Evolutionary conservation across 2,888 invertebrate genomes (phyloP), one percentile per base, ranked within the genome.

Genomic region (Xestia rhomboidea): DNA sequence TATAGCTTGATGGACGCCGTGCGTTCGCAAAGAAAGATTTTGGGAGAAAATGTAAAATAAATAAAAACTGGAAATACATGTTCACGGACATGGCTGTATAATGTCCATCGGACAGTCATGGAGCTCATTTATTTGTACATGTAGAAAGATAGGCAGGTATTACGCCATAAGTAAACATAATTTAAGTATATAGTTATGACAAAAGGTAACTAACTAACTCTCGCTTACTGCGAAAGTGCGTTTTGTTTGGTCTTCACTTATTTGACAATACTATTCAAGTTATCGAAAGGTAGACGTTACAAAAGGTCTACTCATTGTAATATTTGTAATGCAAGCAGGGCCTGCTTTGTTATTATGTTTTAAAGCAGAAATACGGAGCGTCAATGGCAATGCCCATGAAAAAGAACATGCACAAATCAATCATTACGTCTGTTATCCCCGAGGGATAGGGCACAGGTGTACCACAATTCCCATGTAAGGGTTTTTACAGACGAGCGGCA

Each of bases 201-300:
- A 70, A 83, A 81, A 84, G 85, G 67, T 76, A 70, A 68, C 81
- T 71, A 62, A 46, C 34, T 10, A 41, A 76, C 82, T 81, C 83
- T 84, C 70, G 75, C 79, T 68, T 15, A 24, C 44, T 18, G 76
- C 24, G 83, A 83, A 83, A 83, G 62, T 30, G 51, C 63, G n/a
- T 64, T 63, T 79, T 63, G 46, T 81, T 73, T 73, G 67, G 15
- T 38, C 15, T 54, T 54, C 70, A 30, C 51, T 73, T 15, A 70
- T 71, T 64, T 84, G 70, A 73, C 68, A 81, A 68, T 72, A 71
- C 24, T 30, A 3, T n/a, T 49, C 57, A 66, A n/a, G 1, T 13
- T 44, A 63, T n/a, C 7, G 11, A 27, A 54, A 34, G 0, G 21
- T 21, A 24, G 57, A 18, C 2, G 2, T 60, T 27, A 60, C n/a